A percentile compares a stretch with the other conserved stretches of the same genome.
These are phyloP conservation scores for Cebidichthys violaceus DNA, from an alignment of 2,113 vertebrate genomes.

Conservation along the genomic window DNA sequence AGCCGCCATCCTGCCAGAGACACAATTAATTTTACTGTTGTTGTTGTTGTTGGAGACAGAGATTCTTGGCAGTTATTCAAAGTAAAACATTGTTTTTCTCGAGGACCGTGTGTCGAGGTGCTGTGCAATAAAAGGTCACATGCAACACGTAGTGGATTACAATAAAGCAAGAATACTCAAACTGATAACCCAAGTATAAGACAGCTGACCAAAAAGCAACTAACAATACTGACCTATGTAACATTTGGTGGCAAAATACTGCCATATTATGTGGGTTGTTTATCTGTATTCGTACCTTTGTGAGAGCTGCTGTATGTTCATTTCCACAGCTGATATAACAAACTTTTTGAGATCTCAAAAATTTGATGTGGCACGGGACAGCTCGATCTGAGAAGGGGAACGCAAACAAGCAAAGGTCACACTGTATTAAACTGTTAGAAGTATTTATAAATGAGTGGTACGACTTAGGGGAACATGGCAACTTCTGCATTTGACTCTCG, in stretches of 20 bases:
- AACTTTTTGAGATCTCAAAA: constrained; percentile 94
- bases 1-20: constrained; percentile 87
- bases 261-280: background rate
- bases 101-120: background rate
- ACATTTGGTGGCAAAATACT: background rate
- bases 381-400: constrained; percentile 87
- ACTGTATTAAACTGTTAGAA: background rate
- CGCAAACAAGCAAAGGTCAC: background rate
- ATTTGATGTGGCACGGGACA: constrained; percentile 96
- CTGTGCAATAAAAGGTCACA: background rate
- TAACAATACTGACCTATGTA: background rate
- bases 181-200: background rate
- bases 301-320: constrained; percentile 93
- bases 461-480: background rate
- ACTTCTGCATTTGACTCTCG: background rate
- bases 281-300: constrained; percentile 86
- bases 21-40: too few relatives aligned
- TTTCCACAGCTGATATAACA: constrained; percentile 97
- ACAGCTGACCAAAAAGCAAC: background rate
- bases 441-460: background rate
- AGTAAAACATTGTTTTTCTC: background rate
- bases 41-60: background rate
- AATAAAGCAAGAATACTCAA: background rate
- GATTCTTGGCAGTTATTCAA: background rate
- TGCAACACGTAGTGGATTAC: background rate